Evolutionary conservation across 2,113 vertebrate species (phyloP).

Genomic region (Anarrhichthys ocellatus): DNA sequence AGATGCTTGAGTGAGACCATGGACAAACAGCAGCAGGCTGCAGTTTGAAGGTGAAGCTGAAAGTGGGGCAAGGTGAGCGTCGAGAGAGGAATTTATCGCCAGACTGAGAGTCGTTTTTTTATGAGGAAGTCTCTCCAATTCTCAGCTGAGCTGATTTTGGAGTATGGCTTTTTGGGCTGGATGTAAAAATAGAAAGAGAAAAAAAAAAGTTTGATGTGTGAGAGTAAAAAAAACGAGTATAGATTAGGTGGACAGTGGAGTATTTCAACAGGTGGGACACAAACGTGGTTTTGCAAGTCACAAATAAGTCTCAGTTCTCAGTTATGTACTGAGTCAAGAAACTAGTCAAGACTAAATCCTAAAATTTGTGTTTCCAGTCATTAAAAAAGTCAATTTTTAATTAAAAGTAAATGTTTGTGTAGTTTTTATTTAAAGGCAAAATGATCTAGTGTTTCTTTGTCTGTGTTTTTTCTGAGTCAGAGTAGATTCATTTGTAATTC

Average conservation of each 20-base stretch:
- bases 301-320: not conserved
- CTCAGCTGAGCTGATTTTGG: slow-evolving; percentile 32
- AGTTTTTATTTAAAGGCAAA: not conserved
- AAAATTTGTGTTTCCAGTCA: not conserved
- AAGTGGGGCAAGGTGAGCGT: slow-evolving; percentile 63
- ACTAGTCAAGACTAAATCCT: not conserved
- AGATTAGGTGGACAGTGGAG: not conserved
- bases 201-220: slow-evolving; percentile 5
- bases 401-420: not conserved
- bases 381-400: not conserved
- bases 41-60: slow-evolving; percentile 53
- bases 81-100: slow-evolving; percentile 54
- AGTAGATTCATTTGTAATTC: not conserved
- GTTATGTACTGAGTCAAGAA: not conserved
- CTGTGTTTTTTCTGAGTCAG: not conserved
- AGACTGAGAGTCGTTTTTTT: slow-evolving; percentile 21
- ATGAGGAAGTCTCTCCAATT: slow-evolving; percentile 3
- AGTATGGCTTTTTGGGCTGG: slow-evolving; percentile 4
- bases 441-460: not conserved
- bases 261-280: not conserved
- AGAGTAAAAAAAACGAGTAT: not conserved
- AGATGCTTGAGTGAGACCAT: slow-evolving; percentile 51
- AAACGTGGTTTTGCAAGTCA: not conserved
- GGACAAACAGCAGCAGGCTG: slow-evolving; percentile 35
- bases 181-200: not conserved